Percentiles rank a stretch among this genome's conserved stretches.
These are phyloP conservation scores for Sebastes cheni DNA, from an alignment of 2,797 vertebrate species.

Conservation along the genomic window DNA sequence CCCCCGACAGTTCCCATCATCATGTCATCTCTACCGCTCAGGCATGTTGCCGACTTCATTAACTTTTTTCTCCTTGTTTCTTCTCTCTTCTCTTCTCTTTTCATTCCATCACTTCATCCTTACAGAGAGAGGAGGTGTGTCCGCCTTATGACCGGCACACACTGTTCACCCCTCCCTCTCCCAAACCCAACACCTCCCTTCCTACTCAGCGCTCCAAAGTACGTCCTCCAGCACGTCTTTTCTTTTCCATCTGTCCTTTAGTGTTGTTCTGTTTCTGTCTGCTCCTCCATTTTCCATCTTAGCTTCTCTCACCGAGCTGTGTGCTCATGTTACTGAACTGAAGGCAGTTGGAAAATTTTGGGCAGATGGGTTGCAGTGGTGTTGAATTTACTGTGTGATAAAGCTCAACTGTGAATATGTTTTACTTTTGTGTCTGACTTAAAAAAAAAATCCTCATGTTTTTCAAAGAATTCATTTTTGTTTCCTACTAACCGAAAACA, in stretches of 20 bases:
- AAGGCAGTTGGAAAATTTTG: not conserved
- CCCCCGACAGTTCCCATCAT: not conserved
- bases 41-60: constrained; percentile 18
- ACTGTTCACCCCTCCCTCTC: constrained; percentile 84
- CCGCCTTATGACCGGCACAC: constrained; percentile 82
- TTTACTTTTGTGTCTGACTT: not conserved
- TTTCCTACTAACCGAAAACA: not conserved
- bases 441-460: not conserved
- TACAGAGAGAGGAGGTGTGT: constrained; percentile 79
- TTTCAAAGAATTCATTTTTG: not conserved
- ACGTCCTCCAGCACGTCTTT: constrained; percentile 57
- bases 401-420: not conserved
- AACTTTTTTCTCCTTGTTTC: constrained; percentile 22
- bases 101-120: constrained; percentile 53
- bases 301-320: not conserved
- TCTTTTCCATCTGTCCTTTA: constrained; percentile 11
- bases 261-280: constrained; percentile 1
- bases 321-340: not conserved
- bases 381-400: not conserved
- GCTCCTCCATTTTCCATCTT: not conserved
- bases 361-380: too few relatives aligned
- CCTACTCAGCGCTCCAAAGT: constrained; percentile 79
- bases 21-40: constrained; percentile 9
- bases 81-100: constrained; percentile 9
- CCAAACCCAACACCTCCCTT: constrained; percentile 77